Evolutionary conservation across 2,113 vertebrate species (phyloP), one percentile per base, ranked within the genome.

Genomic region (Bufo gargarizans): DNA sequence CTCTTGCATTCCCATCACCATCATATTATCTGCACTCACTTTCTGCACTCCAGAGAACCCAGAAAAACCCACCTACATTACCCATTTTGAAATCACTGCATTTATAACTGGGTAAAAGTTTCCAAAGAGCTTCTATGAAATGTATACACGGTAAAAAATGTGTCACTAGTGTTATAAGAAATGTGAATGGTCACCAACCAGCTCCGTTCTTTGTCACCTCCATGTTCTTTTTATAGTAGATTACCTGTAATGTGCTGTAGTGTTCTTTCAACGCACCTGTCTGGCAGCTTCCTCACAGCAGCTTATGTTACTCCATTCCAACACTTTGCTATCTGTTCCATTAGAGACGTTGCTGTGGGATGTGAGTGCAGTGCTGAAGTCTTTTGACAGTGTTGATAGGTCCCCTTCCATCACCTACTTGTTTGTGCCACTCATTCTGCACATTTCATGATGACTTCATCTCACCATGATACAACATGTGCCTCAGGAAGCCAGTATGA

Each of bases 321-420:
- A 88, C 87, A 88, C 87, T 63, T 81, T 80, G 77, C 87, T 88
- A 88, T 88, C 87, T 88, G 80, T 50, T 77, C 69, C 86, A 83
- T 83, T 76, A 88, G 11, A 83, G 86, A 83, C 69, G 43, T 79
- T 69, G n/a, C 71, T 83, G 80, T 43, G 22, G 87, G 80, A 83
- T 83, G 80, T 84, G 87, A 88, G 87, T 84, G 87, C 80, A 16
- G 69, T 83, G 80, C 87, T 88, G 87, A 88, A 65, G 80, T 83
- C 69, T 20, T 77, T 53, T 84, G 87, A 83, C 87, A 88, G 87
- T 53, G 69, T 55, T 88, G 80, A 88, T 77, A 83, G 87, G 71
- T 84, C 58, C 71, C 87, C 87, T 83, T 88, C 87, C 80, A 88
- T 88, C 87, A 88, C 87, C 80, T 88, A 88, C 87, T 88, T 88